Evolutionary conservation across 2,113 vertebrate genomes (phyloP).

Genomic region (Malaclemys terrapin): DNA sequence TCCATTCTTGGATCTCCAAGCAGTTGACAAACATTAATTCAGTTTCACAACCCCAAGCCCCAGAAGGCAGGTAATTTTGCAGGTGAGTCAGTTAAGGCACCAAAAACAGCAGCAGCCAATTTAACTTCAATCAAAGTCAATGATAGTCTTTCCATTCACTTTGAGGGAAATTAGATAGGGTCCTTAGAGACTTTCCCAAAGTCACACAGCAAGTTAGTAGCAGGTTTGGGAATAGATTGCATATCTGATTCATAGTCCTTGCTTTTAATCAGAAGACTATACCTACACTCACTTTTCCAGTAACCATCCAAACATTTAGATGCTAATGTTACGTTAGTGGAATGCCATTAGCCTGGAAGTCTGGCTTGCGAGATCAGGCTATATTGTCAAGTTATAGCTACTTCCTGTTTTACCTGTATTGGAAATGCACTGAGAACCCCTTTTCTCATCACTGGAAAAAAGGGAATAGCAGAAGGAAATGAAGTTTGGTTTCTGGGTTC

Average conservation of each 20-base stretch:
- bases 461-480: neutral
- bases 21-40: constrained; percentile 72
- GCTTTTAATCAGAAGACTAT: neutral
- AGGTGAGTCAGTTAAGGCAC: constrained; percentile 36
- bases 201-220: neutral
- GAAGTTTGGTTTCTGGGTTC: neutral
- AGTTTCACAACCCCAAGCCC: constrained; percentile 62
- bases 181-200: neutral
- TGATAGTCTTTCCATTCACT: neutral
- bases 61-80: constrained; percentile 61
- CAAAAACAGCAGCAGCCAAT: constrained; percentile 41
- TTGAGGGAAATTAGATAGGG: neutral
- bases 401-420: neutral
- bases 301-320: neutral
- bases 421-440: neutral
- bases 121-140: neutral
- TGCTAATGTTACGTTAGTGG: neutral
- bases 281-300: neutral
- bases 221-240: neutral
- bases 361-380: neutral
- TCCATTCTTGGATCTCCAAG: constrained; percentile 66
- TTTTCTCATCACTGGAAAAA: neutral
- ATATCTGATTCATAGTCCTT: neutral
- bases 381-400: neutral
- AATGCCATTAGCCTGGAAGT: neutral